Evolutionary conservation across 1,140 invertebrate species (phyloP), one percentile per base, ranked within the genome.

Genomic region (Octopus sinensis): DNA sequence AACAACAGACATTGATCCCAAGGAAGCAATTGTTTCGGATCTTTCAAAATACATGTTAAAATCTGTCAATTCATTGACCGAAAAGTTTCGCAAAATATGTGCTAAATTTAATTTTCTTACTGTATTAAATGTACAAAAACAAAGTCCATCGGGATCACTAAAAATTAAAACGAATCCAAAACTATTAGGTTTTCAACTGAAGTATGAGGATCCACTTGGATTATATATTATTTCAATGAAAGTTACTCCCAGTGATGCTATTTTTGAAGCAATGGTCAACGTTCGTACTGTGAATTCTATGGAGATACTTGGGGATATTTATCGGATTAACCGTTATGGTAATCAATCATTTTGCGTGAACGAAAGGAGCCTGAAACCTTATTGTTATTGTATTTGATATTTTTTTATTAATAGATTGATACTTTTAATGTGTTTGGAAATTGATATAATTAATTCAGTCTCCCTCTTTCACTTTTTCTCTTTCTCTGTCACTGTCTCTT

Each of bases 331-430:
- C 43, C 71, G 76, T 56, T 84, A 84, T 79, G 83, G 83, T 7
- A 81, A 84, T n/a, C 83, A 84, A 53, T 84, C 83, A 30, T 62
- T 78, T 52, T 84, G 83, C 51, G 62, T 83, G 43, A n/a, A 79
- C 13, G 73, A 83, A 43, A 51, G 30, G 30, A 43, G 51, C 56
- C 13, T 83, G 54, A 75, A 51, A 71, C 56, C 23, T 9, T 83
- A 76, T 54, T 83, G 82, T 80, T 83, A 76, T 52, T 83, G 82
- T 79, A n/a, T 73, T 6, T 73, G 13, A 73, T 23, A 73, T 43
- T 43, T 43, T 43, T 43, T 43, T 43, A 43, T 43, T 43, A 43
- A 43, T 43, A 43, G 30, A 43, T 43, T 43, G 30, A 43, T 43
- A 43, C 30, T 43, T 43, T 43, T 43, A 43, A 43, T 43, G 30